Evolutionary conservation across 2,888 invertebrate genomes (phyloP), one percentile per base, ranked within the genome.

Genomic region (Meganola albula): DNA sequence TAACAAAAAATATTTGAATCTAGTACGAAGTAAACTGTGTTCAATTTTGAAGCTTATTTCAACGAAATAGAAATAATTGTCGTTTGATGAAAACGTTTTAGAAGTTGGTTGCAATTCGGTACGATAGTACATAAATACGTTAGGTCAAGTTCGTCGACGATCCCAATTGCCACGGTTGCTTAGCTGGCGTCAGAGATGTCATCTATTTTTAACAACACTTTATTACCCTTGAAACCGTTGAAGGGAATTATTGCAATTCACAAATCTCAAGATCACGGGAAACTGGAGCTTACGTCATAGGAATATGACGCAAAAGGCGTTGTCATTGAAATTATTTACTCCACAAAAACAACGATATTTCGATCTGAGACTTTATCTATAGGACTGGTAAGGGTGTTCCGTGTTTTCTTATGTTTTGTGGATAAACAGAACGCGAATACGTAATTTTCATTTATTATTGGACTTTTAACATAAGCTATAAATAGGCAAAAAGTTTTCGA

Each of bases 61-160:
- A 20, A 4, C 39, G 27, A 20, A 24, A 53, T 62, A 58, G 49
- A 58, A 61, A 37, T 31, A 37, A 49, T 42, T 50, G 54, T 65
- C 12, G 48, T 29, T 12, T 48, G 43, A 28, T 22, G 24, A 24
- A 24, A 21, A 35, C 26, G 14, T 29, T 40, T 35, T 39, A 56
- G 53, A 53, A 52, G 46, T 56, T 48, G 53, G 58, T 58, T 55
- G 54, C 49, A 58, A 58, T 54, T 57, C 54, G 56, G 57, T 42
- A 46, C 55, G 53, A 58, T 62, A 66, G 63, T 63, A n/a, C n/a
- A n/a, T n/a, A n/a, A n/a, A n/a, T n/a, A 65, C 56, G 53, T 66
- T 58, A 58, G 79, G 77, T 78, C 78, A 79, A 79, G 73, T 75
- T 78, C 68, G 60, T 54, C 48, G 57, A 22, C 37, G 34, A 58